phyloP scores from a whole-genome alignment of 2,888 invertebrate species.

The Ophion slaviceki region DNA sequence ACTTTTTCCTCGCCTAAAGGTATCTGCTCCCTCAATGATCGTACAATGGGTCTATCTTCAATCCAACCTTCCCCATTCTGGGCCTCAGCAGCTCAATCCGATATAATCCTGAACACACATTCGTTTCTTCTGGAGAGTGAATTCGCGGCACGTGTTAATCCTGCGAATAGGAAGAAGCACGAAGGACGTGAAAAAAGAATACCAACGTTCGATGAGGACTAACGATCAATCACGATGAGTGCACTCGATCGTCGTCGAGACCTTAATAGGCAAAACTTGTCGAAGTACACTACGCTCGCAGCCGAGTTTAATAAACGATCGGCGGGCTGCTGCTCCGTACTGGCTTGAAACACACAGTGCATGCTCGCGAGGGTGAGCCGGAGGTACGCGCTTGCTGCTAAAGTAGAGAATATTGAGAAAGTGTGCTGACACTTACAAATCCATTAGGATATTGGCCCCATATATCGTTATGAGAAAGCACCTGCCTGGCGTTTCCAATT shows the following conservation, averaged over 20 bases:
- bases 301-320: constrained; percentile 53
- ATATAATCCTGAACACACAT: not conserved
- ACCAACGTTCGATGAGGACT: constrained; percentile 10
- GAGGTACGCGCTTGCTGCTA: not conserved
- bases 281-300: constrained; percentile 15
- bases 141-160: not conserved
- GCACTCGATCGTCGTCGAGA: constrained; percentile 50
- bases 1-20: too few species aligned
- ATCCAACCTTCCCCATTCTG: not conserved
- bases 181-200: not conserved
- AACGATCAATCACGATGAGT: constrained; percentile 49
- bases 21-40: too few species aligned
- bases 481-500: not conserved
- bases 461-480: constrained; percentile 43
- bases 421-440: constrained; percentile 53
- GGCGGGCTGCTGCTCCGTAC: constrained; percentile 9
- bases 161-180: not conserved
- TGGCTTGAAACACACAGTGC: constrained; percentile 12
- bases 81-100: not conserved
- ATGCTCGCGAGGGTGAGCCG: constrained; percentile 21
- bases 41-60: not conserved
- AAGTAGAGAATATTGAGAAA: constrained; percentile 46
- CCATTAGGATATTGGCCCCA: constrained; percentile 70
- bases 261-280: constrained; percentile 50
- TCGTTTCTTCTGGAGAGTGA: not conserved